Evolutionary conservation across 1,140 invertebrate species (phyloP).

Genomic region (Zaprionus gabonicus): DNA sequence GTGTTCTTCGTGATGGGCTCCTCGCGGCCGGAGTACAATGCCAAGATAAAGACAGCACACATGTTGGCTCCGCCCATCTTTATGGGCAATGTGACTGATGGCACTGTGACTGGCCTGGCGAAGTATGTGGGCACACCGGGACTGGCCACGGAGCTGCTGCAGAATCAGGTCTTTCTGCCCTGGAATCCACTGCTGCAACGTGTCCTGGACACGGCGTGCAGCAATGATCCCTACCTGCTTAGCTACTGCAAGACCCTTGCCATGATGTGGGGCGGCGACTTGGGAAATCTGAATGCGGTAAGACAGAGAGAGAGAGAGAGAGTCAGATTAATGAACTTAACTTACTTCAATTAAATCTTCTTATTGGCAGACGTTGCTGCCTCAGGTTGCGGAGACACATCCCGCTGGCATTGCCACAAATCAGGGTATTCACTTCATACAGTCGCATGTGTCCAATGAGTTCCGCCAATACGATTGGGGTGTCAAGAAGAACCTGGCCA

Average conservation of each 20-base stretch:
- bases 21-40: conserved; percentile 86
- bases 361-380: conserved; percentile 56
- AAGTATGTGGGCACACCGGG: conserved; percentile 52
- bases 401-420: conserved; percentile 85
- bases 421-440: conserved; percentile 85
- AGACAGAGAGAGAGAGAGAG: background rate
- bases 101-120: conserved; percentile 74
- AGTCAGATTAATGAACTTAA: background rate
- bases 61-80: conserved; percentile 87
- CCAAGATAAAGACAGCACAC: conserved; percentile 85
- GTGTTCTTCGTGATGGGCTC: conserved; percentile 86
- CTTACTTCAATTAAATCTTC: background rate
- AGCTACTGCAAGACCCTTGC: conserved; percentile 66
- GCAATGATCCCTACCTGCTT: conserved; percentile 52
- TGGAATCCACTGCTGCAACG: conserved; percentile 60
- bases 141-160: conserved; percentile 42
- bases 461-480: conserved; percentile 85
- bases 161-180: conserved; percentile 71
- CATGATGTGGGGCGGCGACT: conserved; percentile 61
- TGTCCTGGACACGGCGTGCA: conserved; percentile 64
- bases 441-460: conserved; percentile 78
- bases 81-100: conserved; percentile 85
- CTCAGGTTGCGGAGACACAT: conserved; percentile 70
- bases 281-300: conserved; percentile 66
- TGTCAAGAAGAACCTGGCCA: conserved; percentile 76